Evolutionary conservation across 2,113 vertebrate genomes (phyloP).

Genomic region (Aspidoscelis tigris): DNA sequence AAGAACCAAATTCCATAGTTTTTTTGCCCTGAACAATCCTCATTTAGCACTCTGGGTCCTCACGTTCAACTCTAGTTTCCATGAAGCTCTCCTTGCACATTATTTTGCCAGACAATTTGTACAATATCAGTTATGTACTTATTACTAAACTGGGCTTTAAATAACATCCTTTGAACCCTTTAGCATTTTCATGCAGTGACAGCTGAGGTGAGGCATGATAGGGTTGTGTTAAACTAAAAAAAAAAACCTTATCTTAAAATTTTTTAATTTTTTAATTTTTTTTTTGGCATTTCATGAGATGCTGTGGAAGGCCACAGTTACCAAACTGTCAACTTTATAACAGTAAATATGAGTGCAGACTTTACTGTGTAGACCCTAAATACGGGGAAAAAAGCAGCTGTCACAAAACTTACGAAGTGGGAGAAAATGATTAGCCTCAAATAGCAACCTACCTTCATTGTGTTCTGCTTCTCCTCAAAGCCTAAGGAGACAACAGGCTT

Average conservation of each 20-base stretch:
- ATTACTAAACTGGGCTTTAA: background rate
- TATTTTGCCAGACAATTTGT: no score
- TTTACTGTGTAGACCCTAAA: background rate
- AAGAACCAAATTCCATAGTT: background rate
- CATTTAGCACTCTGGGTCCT: background rate
- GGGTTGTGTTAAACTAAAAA: background rate
- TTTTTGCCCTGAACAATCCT: no score
- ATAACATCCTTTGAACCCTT: background rate
- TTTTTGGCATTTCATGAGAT: background rate
- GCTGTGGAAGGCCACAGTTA: background rate
- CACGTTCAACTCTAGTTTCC: no score
- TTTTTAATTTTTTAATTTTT: background rate
- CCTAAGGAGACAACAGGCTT: constrained; percentile 74
- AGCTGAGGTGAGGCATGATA: background rate
- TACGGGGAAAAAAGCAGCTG: background rate
- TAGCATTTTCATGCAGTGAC: background rate
- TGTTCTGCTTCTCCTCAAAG: constrained; percentile 88
- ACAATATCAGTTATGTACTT: no score
- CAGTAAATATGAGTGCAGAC: background rate
- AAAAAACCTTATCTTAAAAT: background rate
- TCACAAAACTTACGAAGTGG: background rate
- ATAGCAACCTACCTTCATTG: constrained; percentile 82
- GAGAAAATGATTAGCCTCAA: background rate
- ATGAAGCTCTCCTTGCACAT: no score
- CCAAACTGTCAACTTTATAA: background rate